Conservation (phyloP, 2,113 vertebrate species). For the Antechinus flavipes region DNA sequence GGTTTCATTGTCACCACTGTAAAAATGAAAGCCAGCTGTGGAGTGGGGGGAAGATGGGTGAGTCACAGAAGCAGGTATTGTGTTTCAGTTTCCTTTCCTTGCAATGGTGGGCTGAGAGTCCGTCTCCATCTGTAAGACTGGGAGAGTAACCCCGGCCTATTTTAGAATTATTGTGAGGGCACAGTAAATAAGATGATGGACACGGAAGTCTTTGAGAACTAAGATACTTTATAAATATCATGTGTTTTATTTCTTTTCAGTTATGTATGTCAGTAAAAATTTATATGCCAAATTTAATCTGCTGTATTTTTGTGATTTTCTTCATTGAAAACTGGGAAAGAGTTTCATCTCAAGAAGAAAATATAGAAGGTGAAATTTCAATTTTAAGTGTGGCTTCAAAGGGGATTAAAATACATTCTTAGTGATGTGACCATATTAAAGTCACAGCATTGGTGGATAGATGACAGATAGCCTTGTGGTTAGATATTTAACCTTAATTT, state of each 20-base stretch:
- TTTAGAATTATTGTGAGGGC: not conserved
- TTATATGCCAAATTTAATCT: slow-evolving; percentile 3
- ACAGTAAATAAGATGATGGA: not conserved
- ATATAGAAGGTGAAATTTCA: not conserved
- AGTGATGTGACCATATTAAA: not conserved
- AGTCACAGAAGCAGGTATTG: not conserved
- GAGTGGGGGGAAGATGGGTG: not conserved
- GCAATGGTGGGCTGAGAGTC: not conserved
- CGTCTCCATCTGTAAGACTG: not conserved
- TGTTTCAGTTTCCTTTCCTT: not conserved
- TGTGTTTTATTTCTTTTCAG: not conserved
- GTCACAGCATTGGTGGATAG: not conserved
- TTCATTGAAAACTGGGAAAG: slow-evolving; percentile 45
- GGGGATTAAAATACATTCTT: not conserved
- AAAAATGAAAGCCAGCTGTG: not conserved
- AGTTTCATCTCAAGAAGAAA: slow-evolving; percentile 15
- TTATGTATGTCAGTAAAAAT: not conserved
- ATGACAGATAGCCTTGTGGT: not conserved
- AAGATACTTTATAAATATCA: not conserved
- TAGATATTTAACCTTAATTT: not conserved
- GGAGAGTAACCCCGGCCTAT: not conserved
- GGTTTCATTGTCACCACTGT: not conserved
- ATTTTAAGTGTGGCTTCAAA: not conserved
- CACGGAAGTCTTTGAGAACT: rapidly evolving
- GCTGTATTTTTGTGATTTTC: slow-evolving; percentile 9